Conservation (phyloP, 64 coral and sea anemone species). For the Stylophora pistillata region DNA sequence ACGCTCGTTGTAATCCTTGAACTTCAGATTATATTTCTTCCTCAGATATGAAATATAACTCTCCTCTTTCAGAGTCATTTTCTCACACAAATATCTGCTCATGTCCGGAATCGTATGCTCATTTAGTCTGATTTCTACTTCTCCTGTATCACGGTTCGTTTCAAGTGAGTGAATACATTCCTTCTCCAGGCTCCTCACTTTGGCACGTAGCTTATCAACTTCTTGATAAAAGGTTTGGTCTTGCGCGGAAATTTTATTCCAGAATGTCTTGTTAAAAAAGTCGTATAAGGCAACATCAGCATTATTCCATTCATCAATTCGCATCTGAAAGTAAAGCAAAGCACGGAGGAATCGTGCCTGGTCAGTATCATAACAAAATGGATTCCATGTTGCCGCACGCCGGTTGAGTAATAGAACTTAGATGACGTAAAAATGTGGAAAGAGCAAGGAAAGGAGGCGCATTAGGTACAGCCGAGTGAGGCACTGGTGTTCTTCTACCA, state of each 20-base stretch:
- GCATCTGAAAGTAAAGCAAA: background rate
- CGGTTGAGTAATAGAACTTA: too few relatives aligned
- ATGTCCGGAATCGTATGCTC: background rate
- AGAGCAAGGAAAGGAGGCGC: too few relatives aligned
- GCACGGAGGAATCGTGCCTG: background rate
- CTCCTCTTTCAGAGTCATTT: slow-evolving; percentile 47
- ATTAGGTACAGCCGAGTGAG: too few relatives aligned
- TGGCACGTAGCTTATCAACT: slow-evolving; percentile 17
- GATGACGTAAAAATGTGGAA: too few relatives aligned
- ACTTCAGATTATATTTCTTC: slow-evolving; percentile 5
- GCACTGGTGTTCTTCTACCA: too few relatives aligned
- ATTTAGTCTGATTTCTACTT: slow-evolving; percentile 28
- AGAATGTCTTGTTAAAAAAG: slow-evolving; percentile 44
- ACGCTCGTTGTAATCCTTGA: background rate
- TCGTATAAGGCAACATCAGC: slow-evolving; percentile 49
- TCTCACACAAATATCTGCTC: slow-evolving; percentile 50
- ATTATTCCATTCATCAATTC: slow-evolving; percentile 42
- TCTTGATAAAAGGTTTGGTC: slow-evolving; percentile 49
- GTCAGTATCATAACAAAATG: background rate
- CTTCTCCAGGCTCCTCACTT: slow-evolving; percentile 2
- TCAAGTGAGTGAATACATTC: slow-evolving; percentile 21
- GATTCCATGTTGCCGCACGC: background rate
- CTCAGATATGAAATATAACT: slow-evolving; percentile 39
- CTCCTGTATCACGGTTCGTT: slow-evolving; percentile 39
- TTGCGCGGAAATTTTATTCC: slow-evolving; percentile 37